These are phyloP conservation scores for Urosaurus nigricauda DNA, from an alignment of 2,797 vertebrate genomes.

Conservation along the genomic window DNA sequence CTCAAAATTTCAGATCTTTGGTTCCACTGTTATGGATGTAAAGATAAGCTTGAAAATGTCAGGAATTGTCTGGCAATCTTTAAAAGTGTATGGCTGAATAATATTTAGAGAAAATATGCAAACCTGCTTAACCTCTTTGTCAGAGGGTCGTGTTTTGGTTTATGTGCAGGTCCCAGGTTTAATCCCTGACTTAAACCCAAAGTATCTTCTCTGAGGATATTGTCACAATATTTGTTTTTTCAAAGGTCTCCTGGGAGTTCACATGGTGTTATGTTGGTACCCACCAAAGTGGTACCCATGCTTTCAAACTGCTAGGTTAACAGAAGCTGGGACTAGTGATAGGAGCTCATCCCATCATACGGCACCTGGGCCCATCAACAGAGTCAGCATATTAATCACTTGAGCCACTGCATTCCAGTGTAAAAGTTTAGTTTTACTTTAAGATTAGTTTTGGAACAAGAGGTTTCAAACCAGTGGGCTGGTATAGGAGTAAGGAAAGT, in stretches of 20 bases:
- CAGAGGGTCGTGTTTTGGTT: too few species aligned
- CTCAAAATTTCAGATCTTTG: background rate
- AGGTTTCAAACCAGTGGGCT: background rate
- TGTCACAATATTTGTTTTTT: conserved; percentile 2
- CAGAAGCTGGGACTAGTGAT: too few species aligned
- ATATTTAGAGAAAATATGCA: background rate
- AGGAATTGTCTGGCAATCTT: background rate
- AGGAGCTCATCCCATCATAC: too few species aligned
- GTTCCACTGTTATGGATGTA: background rate
- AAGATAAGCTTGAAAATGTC: background rate
- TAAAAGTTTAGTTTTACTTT: background rate
- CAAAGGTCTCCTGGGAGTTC: conserved; percentile 1
- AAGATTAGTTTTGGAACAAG: conserved; percentile 22
- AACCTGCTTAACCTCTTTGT: background rate
- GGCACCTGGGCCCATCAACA: too few species aligned
- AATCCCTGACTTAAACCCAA: conserved; percentile 28
- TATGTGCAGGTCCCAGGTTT: too few species aligned
- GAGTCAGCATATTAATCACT: too few species aligned
- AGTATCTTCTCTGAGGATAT: conserved; percentile 42
- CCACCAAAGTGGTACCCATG: too few species aligned
- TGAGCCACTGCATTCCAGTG: too few species aligned
- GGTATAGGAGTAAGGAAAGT: conserved; percentile 21
- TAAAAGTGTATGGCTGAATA: background rate
- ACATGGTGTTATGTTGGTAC: background rate
- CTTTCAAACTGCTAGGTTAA: too few species aligned